phyloP scores from a whole-genome alignment of 1,140 invertebrate genomes.

The Drosophila miranda region DNA sequence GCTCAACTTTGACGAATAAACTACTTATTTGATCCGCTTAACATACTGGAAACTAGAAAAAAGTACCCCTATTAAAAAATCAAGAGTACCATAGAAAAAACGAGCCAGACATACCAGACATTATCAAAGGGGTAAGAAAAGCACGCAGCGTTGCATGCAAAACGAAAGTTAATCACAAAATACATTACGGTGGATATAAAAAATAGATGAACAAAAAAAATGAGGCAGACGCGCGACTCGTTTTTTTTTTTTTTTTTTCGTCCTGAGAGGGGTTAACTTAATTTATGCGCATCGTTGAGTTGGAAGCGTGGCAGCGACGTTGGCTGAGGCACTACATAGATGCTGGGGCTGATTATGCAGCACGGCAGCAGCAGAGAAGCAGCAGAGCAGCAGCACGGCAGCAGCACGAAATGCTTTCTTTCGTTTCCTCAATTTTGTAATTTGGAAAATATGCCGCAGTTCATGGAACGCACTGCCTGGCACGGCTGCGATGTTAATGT shows the following conservation, averaged over 20 bases:
- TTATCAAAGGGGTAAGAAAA: slow-evolving; percentile 29
- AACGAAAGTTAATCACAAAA: slow-evolving; percentile 81
- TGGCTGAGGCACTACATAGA: slow-evolving; percentile 28
- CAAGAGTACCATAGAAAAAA: slow-evolving; percentile 13
- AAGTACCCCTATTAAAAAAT: slow-evolving; percentile 37
- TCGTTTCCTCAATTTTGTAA: slow-evolving; percentile 53
- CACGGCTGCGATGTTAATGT: background rate
- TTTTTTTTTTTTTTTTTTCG: slow-evolving; percentile 27
- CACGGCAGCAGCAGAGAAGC: slow-evolving; percentile 22
- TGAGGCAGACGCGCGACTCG: slow-evolving; percentile 66
- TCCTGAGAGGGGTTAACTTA: slow-evolving; percentile 75
- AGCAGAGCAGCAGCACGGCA: slow-evolving; percentile 25
- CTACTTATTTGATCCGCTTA: slow-evolving; percentile 54
- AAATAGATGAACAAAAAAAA: slow-evolving; percentile 73
- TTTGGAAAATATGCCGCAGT: slow-evolving; percentile 73
- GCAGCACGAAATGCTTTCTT: slow-evolving; percentile 56
- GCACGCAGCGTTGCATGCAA: slow-evolving; percentile 66
- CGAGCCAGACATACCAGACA: background rate
- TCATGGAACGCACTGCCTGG: slow-evolving; percentile 10
- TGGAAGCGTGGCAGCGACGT: slow-evolving; percentile 66
- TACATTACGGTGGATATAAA: slow-evolving; percentile 67
- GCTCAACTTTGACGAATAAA: slow-evolving; percentile 2
- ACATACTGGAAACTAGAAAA: slow-evolving; percentile 61
- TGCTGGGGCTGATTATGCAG: slow-evolving; percentile 67
- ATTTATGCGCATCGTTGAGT: slow-evolving; percentile 72